Evolutionary conservation across 2,888 invertebrate species (phyloP).

Genomic region (Masnerella sp.): DNA sequence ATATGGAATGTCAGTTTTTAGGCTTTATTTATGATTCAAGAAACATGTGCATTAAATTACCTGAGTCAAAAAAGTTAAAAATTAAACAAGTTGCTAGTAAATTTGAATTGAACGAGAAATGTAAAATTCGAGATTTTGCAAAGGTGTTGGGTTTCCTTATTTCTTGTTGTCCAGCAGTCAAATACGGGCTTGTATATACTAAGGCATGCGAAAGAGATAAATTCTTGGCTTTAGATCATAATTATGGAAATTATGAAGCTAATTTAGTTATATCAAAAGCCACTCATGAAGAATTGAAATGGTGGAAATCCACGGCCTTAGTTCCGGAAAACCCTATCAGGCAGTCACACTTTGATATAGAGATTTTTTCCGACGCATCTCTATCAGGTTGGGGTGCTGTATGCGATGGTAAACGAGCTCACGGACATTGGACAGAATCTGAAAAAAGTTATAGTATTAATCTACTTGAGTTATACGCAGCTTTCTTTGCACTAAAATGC

Average conservation of each 20-base stretch:
- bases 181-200: slow-evolving; percentile 44
- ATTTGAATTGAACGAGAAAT: slow-evolving; percentile 1
- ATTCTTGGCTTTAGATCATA: slow-evolving; percentile 12
- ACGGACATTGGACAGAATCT: slow-evolving; percentile 30
- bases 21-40: slow-evolving; percentile 46
- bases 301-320: slow-evolving; percentile 27
- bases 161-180: slow-evolving; percentile 44
- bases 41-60: slow-evolving; percentile 26
- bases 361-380: slow-evolving; percentile 52
- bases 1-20: slow-evolving; percentile 29
- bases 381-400: slow-evolving; percentile 42
- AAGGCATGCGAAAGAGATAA: slow-evolving; percentile 45
- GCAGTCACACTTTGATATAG: slow-evolving; percentile 8
- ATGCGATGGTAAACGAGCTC: slow-evolving; percentile 1
- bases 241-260: slow-evolving; percentile 23
- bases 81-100: background rate
- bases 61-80: slow-evolving; percentile 40
- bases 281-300: slow-evolving; percentile 13
- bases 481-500: slow-evolving; percentile 37
- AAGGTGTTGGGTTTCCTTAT: slow-evolving; percentile 34
- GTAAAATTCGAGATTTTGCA: slow-evolving; percentile 31
- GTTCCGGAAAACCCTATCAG: slow-evolving; percentile 11
- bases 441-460: slow-evolving; percentile 49
- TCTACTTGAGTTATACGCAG: slow-evolving; percentile 45
- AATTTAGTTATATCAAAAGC: slow-evolving; percentile 6